Evolutionary conservation across 2,888 invertebrate genomes (phyloP).

Genomic region (Drosophila subsilvestris): DNA sequence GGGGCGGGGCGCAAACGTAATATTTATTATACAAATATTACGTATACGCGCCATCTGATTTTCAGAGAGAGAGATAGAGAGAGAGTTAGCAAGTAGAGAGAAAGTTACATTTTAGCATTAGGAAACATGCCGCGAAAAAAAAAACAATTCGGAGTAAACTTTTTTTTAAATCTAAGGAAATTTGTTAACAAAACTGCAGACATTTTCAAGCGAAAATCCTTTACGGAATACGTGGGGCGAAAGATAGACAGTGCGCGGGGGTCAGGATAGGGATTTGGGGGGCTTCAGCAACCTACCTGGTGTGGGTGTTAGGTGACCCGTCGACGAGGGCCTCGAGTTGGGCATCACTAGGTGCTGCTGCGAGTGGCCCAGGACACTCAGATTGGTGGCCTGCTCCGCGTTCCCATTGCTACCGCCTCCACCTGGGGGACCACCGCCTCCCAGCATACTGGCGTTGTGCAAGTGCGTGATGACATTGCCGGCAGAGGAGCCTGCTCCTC

Average conservation of each 20-base stretch:
- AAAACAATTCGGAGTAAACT: background rate
- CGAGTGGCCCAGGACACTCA: slow-evolving; percentile 86
- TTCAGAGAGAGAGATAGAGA: background rate
- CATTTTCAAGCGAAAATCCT: slow-evolving; percentile 50
- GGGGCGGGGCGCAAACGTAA: slow-evolving; percentile 54
- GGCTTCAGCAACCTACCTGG: slow-evolving; percentile 83
- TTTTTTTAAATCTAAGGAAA: slow-evolving; percentile 18
- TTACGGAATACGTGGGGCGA: background rate
- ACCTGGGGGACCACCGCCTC: slow-evolving; percentile 46
- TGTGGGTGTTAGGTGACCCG: slow-evolving; percentile 86
- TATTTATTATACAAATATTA: slow-evolving; percentile 31
- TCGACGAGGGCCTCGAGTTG: slow-evolving; percentile 86
- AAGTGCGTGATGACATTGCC: slow-evolving; percentile 72
- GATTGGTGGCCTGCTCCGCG: slow-evolving; percentile 84
- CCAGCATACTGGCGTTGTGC: slow-evolving; percentile 57
- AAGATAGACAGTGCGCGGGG: slow-evolving; percentile 2
- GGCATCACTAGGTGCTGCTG: slow-evolving; percentile 85
- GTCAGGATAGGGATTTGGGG: slow-evolving; percentile 1
- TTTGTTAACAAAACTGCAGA: slow-evolving; percentile 40
- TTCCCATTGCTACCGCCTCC: slow-evolving; percentile 73
- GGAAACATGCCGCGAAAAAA: slow-evolving; percentile 59
- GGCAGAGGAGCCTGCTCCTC: slow-evolving; percentile 36
- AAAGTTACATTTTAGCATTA: slow-evolving; percentile 40
- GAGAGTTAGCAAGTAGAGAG: slow-evolving; percentile 1
- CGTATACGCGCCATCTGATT: slow-evolving; percentile 55